These are phyloP conservation scores for Campopleginae sp. DNA, from an alignment of 2,888 invertebrate species.

Conservation along the genomic window DNA sequence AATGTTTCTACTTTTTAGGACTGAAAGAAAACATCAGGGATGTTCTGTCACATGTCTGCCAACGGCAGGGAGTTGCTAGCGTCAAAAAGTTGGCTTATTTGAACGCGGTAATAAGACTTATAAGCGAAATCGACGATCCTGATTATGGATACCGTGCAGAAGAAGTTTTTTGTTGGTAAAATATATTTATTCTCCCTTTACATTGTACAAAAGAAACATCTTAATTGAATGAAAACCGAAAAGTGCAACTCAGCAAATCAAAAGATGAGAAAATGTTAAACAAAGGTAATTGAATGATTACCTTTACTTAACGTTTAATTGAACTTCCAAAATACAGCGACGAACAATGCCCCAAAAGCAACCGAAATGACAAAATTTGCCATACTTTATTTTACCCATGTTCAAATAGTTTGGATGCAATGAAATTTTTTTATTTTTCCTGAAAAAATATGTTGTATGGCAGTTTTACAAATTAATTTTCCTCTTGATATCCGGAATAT, in stretches of 20 bases:
- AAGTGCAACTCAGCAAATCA: neutral
- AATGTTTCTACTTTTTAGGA: slow-evolving; percentile 79
- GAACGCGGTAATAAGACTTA: slow-evolving; percentile 94
- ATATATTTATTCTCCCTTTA: neutral
- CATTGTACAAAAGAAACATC: neutral
- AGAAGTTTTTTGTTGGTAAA: slow-evolving; percentile 93
- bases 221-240: neutral
- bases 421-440: neutral
- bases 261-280: neutral
- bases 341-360: neutral
- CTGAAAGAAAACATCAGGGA: slow-evolving; percentile 86
- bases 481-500: neutral
- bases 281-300: neutral
- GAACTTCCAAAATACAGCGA: neutral
- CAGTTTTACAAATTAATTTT: neutral
- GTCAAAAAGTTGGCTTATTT: slow-evolving; percentile 93
- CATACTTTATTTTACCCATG: neutral
- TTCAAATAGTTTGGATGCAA: neutral
- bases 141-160: slow-evolving; percentile 90
- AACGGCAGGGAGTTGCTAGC: slow-evolving; percentile 88
- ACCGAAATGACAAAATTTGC: neutral
- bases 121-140: slow-evolving; percentile 86
- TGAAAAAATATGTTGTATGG: neutral
- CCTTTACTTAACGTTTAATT: too few relatives aligned
- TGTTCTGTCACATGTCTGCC: slow-evolving; percentile 87